Evolutionary conservation across 2,113 vertebrate species (phyloP).

Genomic region (Tichodroma muraria): DNA sequence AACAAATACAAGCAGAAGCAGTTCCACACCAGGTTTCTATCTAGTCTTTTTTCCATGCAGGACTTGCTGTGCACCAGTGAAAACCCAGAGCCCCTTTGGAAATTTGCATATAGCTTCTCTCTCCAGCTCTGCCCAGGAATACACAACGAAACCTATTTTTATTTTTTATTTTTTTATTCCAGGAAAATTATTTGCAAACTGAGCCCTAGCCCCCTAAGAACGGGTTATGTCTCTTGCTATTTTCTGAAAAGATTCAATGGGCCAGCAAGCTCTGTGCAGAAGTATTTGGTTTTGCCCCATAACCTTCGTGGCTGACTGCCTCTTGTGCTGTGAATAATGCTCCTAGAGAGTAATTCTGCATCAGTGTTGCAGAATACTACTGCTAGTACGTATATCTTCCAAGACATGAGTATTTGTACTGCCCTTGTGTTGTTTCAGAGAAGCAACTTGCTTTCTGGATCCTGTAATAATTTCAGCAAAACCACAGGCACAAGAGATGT

Average conservation of each 20-base stretch:
- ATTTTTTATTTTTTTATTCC: neutral
- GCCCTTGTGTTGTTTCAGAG: neutral
- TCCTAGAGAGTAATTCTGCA: neutral
- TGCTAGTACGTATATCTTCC: neutral
- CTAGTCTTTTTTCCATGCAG: neutral
- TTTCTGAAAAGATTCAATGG: neutral
- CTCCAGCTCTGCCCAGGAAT: neutral
- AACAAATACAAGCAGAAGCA: neutral
- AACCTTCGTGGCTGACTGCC: neutral
- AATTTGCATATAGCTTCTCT: neutral
- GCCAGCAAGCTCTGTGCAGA: neutral
- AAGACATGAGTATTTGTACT: neutral
- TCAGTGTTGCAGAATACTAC: neutral
- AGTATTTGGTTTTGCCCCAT: neutral
- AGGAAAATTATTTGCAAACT: neutral
- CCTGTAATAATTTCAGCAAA: neutral
- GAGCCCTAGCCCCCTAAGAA: neutral
- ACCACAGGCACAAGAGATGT: neutral
- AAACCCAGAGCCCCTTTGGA: neutral
- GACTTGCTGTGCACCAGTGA: accelerated
- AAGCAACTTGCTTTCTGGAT: neutral
- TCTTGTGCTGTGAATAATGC: neutral
- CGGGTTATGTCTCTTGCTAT: neutral
- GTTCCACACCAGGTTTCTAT: neutral
- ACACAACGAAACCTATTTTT: neutral